Evolutionary conservation across 2,888 invertebrate genomes (phyloP), one percentile per base, ranked within the genome.

Genomic region (Tinea trinotella): DNA sequence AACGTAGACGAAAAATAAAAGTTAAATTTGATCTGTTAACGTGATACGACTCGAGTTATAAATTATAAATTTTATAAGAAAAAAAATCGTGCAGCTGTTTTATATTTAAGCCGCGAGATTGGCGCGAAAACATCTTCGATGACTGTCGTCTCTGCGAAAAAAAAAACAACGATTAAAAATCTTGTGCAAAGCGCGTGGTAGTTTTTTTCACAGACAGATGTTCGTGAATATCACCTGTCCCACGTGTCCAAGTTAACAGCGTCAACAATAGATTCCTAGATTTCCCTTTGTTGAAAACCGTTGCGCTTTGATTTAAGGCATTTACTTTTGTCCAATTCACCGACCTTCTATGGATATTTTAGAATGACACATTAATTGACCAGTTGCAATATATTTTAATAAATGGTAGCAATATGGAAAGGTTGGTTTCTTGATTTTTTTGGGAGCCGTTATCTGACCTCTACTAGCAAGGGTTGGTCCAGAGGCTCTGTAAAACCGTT

Each of bases 191-290:
- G 76, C 75, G 73, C 66, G 67, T 65, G 64, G 59, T 56, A 57
- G 70, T 74, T 79, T 78, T 76, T 76, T 61, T 68, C 58, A n/a
- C 3, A 4, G 20, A 50, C 84, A 84, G 84, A 67, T 84, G 84
- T 71, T 81, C 83, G 78, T 83, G 83, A 58, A 49, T 20, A 57
- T 65, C 84, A 84, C 83, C 84, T 84, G 84, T 61, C 82, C 76
- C 84, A 84, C 84, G 82, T 83, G 85, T 74, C 70, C 67, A 70
- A 74, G 70, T 78, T 74, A 80, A 79, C 74, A 62, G 67, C 61
- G 59, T 59, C 61, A 59, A 76, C 76, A 82, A 83, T 74, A 66
- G 68, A 64, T 62, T 60, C 74, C 72, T 68, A 72, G 68, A 61
- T 62, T 57, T 57, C 55, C 67, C 56, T 74, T 83, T 83, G 82